Conservation (phyloP, 1,140 invertebrate genomes). For the Charaxes varanes region DNA sequence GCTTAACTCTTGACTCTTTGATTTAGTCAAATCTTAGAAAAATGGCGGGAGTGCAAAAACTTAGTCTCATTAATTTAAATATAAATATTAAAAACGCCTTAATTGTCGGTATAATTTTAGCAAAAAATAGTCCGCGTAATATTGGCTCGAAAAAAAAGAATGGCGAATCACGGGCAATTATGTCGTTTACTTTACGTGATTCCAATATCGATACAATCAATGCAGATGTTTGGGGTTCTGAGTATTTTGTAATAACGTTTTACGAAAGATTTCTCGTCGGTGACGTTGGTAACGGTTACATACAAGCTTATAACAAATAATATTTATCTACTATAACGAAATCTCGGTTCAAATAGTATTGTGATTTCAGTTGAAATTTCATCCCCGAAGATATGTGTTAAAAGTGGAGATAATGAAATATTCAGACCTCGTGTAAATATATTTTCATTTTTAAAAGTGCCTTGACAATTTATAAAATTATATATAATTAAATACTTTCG, state of each 20-base stretch:
- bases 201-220: constrained; percentile 80
- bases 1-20: too few species aligned
- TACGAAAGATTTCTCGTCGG: constrained; percentile 77
- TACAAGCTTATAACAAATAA: background rate
- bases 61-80: constrained; percentile 59
- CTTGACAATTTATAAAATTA: background rate
- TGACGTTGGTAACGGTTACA: constrained; percentile 73
- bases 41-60: constrained; percentile 66
- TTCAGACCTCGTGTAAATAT: constrained; percentile 75
- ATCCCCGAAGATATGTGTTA: constrained; percentile 74
- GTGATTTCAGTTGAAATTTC: constrained; percentile 77
- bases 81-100: constrained; percentile 60
- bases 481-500: constrained; percentile 3
- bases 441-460: background rate
- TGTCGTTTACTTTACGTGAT: constrained; percentile 82
- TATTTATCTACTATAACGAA: too few species aligned
- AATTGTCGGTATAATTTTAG: constrained; percentile 63
- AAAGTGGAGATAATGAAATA: constrained; percentile 74
- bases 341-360: too few species aligned
- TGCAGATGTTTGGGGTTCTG: constrained; percentile 79
- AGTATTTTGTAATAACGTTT: constrained; percentile 75
- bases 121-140: constrained; percentile 53
- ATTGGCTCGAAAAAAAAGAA: constrained; percentile 59
- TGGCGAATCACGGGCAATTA: constrained; percentile 75
- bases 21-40: constrained; percentile 20